Conservation (phyloP, 2,888 invertebrate species). For the Apodemia duryi region DNA sequence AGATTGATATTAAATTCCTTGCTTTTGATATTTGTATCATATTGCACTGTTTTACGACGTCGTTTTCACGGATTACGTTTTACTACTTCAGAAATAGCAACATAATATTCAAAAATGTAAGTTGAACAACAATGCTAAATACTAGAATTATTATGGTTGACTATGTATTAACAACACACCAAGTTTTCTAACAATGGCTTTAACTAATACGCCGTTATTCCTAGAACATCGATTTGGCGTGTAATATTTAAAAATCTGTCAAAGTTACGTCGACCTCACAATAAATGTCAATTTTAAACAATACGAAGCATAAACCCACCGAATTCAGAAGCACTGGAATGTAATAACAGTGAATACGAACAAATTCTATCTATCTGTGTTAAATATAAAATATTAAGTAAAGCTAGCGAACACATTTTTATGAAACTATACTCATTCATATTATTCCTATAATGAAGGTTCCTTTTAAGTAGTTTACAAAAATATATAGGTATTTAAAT, state of each 20-base stretch:
- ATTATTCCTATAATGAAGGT: neutral
- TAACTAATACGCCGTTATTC: conserved; percentile 2
- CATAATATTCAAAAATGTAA: no score
- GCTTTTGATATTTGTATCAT: no score
- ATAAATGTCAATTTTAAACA: no score
- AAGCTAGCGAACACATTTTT: conserved; percentile 22
- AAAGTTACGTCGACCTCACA: conserved; percentile 6
- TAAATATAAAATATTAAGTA: conserved; percentile 18
- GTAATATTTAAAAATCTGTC: neutral
- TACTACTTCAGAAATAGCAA: no score
- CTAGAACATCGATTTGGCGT: conserved; percentile 2
- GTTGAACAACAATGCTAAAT: no score
- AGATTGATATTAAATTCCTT: no score
- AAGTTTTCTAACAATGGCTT: conserved; percentile 3
- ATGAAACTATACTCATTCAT: conserved; percentile 12
- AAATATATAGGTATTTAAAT: neutral
- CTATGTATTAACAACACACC: neutral
- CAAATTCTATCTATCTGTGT: no score
- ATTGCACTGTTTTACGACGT: no score
- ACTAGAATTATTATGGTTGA: neutral
- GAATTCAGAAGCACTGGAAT: conserved; percentile 57
- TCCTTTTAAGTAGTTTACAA: conserved; percentile 3
- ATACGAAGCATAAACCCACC: conserved; percentile 39
- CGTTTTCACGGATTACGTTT: no score
- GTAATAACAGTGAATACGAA: conserved; percentile 34